Percentiles rank a stretch among this genome's conserved stretches.
These are phyloP conservation scores for Colaptes auratus DNA, from an alignment of 2,113 vertebrate species.

Conservation along the genomic window DNA sequence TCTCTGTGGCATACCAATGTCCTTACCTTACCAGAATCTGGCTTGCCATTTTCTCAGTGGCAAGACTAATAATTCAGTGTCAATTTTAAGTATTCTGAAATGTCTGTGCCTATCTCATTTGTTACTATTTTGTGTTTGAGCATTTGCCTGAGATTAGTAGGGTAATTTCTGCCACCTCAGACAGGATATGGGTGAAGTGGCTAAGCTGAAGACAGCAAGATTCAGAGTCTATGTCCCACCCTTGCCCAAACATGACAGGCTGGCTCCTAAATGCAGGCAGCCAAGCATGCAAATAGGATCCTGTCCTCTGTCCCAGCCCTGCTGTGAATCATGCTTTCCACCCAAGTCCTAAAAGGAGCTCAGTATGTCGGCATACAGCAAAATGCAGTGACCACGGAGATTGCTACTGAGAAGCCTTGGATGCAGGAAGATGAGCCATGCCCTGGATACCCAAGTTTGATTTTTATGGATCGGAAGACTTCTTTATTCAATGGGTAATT, in stretches of 20 bases:
- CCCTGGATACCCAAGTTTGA: accelerated
- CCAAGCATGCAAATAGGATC: background rate
- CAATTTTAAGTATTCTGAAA: background rate
- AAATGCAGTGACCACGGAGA: background rate
- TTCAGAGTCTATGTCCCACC: background rate
- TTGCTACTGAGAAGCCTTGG: background rate
- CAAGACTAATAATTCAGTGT: background rate
- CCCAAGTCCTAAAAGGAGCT: background rate
- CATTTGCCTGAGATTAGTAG: background rate
- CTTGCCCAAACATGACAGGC: background rate
- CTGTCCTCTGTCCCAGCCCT: background rate
- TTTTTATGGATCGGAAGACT: background rate
- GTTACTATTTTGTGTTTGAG: background rate
- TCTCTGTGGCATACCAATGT: background rate
- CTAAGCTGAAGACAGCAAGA: background rate
- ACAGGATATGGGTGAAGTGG: background rate
- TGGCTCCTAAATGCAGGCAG: background rate
- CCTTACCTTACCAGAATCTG: background rate
- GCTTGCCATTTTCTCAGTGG: background rate
- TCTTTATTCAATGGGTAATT: background rate
- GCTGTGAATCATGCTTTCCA: background rate
- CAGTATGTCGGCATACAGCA: background rate
- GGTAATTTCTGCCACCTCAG: background rate
- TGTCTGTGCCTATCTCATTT: background rate
- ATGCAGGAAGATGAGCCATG: background rate